Conservation (phyloP, 2,797 vertebrate species). For the Brachymystax lenok region DNA sequence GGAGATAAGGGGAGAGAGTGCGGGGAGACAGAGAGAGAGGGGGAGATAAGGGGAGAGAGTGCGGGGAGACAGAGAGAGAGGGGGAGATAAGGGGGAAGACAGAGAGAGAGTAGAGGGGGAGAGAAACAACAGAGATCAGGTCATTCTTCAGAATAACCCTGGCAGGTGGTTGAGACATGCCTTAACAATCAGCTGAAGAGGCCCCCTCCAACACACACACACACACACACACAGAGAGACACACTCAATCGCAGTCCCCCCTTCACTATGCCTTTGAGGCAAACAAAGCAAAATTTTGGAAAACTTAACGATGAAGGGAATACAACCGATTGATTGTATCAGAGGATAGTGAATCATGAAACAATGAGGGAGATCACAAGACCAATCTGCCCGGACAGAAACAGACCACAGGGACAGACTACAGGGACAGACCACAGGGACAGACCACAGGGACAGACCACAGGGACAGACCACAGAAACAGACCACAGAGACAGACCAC, state of each 20-base stretch:
- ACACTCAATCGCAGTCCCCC: not conserved
- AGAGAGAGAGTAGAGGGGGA: not conserved
- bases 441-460: too few relatives aligned
- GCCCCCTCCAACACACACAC: not conserved
- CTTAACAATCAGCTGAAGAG: slow-evolving; percentile 26
- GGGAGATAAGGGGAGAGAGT: too few relatives aligned
- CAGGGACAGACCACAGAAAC: too few relatives aligned
- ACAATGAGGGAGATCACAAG: not conserved
- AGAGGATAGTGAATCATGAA: not conserved
- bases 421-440: not conserved
- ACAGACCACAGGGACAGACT: not conserved
- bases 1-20: too few relatives aligned
- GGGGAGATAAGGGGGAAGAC: not conserved
- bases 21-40: too few relatives aligned
- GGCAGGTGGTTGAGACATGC: slow-evolving; percentile 29
- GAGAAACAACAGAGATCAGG: not conserved
- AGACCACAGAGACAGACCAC: too few relatives aligned
- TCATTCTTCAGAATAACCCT: slow-evolving; percentile 9
- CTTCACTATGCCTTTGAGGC: not conserved
- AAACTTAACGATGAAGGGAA: not conserved
- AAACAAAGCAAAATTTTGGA: not conserved
- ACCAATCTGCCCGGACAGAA: not conserved
- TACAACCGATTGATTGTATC: not conserved
- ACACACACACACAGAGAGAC: not conserved
- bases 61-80: not conserved